Conservation (phyloP, 2,797 vertebrate species). For the Gila robusta region DNA sequence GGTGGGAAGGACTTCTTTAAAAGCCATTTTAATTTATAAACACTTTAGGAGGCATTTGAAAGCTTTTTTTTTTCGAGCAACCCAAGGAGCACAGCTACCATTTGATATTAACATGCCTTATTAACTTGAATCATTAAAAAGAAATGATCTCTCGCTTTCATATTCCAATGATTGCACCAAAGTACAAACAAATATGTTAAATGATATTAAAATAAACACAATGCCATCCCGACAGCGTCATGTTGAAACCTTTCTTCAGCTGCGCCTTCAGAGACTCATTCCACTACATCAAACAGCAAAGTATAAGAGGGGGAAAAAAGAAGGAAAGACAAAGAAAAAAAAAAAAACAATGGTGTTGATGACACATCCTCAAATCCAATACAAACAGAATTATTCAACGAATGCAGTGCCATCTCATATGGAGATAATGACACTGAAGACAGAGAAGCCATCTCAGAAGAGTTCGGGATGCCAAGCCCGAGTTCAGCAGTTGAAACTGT, state of each 20-base stretch:
- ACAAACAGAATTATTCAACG: slow-evolving; percentile 87
- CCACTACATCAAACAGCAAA: slow-evolving; percentile 79
- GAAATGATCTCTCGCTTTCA: slow-evolving; percentile 65
- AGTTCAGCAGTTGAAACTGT: slow-evolving; percentile 78
- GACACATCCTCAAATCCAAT: slow-evolving; percentile 77
- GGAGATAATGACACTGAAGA: slow-evolving; percentile 80
- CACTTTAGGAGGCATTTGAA: slow-evolving; percentile 8
- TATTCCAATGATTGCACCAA: slow-evolving; percentile 52
- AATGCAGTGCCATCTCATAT: slow-evolving; percentile 74
- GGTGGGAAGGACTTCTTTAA: not conserved
- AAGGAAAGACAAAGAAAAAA: slow-evolving; percentile 46
- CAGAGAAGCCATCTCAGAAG: slow-evolving; percentile 78
- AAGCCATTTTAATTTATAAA: not conserved
- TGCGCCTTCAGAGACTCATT: slow-evolving; percentile 74
- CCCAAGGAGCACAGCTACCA: slow-evolving; percentile 36
- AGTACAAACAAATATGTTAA: slow-evolving; percentile 69
- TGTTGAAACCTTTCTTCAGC: slow-evolving; percentile 73
- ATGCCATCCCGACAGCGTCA: slow-evolving; percentile 65
- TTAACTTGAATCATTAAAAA: slow-evolving; percentile 65
- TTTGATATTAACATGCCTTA: slow-evolving; percentile 64
- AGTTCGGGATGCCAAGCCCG: slow-evolving; percentile 71
- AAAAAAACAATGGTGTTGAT: slow-evolving; percentile 80
- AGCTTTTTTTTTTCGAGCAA: slow-evolving; percentile 18
- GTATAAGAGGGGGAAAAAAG: slow-evolving; percentile 21
- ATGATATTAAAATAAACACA: slow-evolving; percentile 61